Conservation (phyloP, 2,113 vertebrate species). For the Recurvirostra avosetta region DNA sequence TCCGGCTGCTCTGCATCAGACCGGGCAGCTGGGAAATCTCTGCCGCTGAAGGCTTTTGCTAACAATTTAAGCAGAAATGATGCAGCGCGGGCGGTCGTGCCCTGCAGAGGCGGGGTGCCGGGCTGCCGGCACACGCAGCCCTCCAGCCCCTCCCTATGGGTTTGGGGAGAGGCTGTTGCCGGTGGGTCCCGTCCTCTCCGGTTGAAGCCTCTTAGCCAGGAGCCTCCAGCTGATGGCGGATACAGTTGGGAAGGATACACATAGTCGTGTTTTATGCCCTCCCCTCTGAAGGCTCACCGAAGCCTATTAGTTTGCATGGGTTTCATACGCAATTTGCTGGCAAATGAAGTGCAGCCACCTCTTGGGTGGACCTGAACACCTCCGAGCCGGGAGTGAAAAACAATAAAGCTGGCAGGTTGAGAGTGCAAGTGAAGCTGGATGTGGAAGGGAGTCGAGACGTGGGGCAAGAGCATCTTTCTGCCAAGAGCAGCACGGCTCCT, state of each 20-base stretch:
- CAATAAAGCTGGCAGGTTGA: neutral
- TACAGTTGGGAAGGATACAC: neutral
- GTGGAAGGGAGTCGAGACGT: too few relatives aligned
- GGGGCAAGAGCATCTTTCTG: too few relatives aligned
- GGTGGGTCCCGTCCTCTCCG: accelerated
- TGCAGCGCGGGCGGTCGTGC: neutral
- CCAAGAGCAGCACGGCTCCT: too few relatives aligned
- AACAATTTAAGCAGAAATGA: neutral
- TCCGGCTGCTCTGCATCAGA: neutral
- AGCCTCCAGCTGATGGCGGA: neutral
- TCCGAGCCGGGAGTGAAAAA: neutral
- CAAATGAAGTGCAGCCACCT: slow-evolving; percentile 14
- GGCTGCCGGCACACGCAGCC: accelerated
- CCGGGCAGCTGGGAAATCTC: neutral
- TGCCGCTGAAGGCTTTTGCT: neutral
- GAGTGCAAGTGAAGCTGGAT: neutral
- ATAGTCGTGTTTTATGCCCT: neutral
- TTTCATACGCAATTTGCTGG: neutral
- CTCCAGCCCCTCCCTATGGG: neutral
- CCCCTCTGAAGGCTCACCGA: neutral
- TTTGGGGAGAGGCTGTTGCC: accelerated
- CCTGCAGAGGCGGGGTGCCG: neutral
- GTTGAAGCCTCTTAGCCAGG: neutral
- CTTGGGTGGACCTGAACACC: neutral
- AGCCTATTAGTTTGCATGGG: neutral